Percentiles rank a stretch among this genome's conserved stretches.
Conservation (phyloP, 2,888 invertebrate species). For the Sinentomon sp. region DNA sequence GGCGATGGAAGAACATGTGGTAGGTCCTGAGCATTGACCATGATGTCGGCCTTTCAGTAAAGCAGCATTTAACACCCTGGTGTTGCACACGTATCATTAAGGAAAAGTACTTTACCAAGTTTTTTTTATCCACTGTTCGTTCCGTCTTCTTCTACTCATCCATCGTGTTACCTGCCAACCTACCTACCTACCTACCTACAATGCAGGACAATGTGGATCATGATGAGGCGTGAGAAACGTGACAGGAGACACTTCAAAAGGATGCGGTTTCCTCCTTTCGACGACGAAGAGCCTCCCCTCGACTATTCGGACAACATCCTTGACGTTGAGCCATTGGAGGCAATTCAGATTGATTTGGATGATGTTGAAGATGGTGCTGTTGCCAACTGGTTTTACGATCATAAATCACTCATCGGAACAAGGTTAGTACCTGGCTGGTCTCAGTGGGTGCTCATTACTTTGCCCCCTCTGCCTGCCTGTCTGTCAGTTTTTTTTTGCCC, state of each 20-base stretch:
- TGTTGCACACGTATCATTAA: too few species aligned
- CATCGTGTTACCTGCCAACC: too few species aligned
- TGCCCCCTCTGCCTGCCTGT: neutral
- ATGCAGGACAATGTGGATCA: slow-evolving; percentile 92
- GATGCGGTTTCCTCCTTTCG: slow-evolving; percentile 98
- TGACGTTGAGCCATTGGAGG: slow-evolving; percentile 94
- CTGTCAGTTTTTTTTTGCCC: neutral
- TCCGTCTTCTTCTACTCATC: too few species aligned
- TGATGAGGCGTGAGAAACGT: slow-evolving; percentile 97
- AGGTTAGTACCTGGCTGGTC: slow-evolving; percentile 27
- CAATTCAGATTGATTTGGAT: slow-evolving; percentile 94
- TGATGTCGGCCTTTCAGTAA: too few species aligned
- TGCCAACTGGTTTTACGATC: slow-evolving; percentile 94
- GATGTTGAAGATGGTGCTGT: slow-evolving; percentile 75
- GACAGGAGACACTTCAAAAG: slow-evolving; percentile 96
- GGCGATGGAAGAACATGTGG: too few species aligned
- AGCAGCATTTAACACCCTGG: too few species aligned
- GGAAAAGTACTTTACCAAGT: too few species aligned
- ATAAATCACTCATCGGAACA: slow-evolving; percentile 77
- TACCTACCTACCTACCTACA: too few species aligned
- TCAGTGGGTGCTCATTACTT: neutral
- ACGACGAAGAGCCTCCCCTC: slow-evolving; percentile 96
- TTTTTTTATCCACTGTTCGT: too few species aligned
- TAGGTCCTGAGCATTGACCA: too few species aligned
- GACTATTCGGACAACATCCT: slow-evolving; percentile 98